Percentiles rank a stretch among this genome's conserved stretches.
Conservation (phyloP, 2,888 invertebrate genomes). For the Quadriops clusia region DNA sequence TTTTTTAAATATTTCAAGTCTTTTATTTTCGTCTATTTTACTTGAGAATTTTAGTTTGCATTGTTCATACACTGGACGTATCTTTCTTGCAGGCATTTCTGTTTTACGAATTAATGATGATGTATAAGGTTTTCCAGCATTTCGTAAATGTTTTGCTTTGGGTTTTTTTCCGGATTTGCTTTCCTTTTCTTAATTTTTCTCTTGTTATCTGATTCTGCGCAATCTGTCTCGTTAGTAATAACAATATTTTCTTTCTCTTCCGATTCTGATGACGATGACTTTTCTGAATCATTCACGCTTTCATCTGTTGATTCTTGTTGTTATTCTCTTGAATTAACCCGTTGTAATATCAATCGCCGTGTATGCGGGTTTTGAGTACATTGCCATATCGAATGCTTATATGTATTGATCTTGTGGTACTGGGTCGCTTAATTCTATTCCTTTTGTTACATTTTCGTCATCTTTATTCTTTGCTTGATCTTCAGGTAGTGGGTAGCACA, state of each 20-base stretch:
- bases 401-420: neutral
- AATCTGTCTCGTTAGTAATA: neutral
- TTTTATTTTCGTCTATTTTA: conserved; percentile 1
- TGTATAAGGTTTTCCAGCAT: conserved; percentile 1
- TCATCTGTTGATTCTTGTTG: conserved; percentile 1
- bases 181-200: conserved; percentile 1
- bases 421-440: too few relatives aligned
- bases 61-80: conserved; percentile 1
- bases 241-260: neutral
- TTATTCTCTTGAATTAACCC: neutral
- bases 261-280: neutral
- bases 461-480: too few relatives aligned
- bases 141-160: neutral
- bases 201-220: neutral
- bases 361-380: conserved; percentile 1
- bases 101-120: conserved; percentile 1
- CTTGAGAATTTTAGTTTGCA: conserved; percentile 1
- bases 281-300: neutral
- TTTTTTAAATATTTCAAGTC: conserved; percentile 1
- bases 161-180: conserved; percentile 1
- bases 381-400: neutral
- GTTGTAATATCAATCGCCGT: neutral
- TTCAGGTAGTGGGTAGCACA: too few relatives aligned
- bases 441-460: too few relatives aligned
- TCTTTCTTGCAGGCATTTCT: conserved; percentile 1